These are phyloP conservation scores for Eupeodes luniger DNA, from an alignment of 2,888 invertebrate species.

Conservation along the genomic window DNA sequence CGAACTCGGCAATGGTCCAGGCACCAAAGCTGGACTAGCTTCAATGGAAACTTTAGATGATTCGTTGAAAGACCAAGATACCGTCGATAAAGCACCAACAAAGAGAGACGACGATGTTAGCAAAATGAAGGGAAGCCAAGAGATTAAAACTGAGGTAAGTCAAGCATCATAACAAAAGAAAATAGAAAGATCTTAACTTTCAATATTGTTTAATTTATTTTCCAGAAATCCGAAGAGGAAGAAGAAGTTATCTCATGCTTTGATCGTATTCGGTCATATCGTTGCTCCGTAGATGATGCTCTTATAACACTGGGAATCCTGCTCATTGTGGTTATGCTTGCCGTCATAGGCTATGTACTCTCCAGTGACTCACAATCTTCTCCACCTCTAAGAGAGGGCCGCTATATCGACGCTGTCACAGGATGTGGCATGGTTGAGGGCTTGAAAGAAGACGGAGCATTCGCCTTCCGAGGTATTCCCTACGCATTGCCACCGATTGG, in stretches of 20 bases:
- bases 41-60: slow-evolving; percentile 93
- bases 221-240: slow-evolving; percentile 81
- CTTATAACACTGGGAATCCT: slow-evolving; percentile 86
- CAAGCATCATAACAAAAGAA: too few relatives aligned
- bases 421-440: slow-evolving; percentile 93
- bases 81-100: slow-evolving; percentile 84
- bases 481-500: slow-evolving; percentile 90
- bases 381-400: slow-evolving; percentile 89
- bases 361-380: slow-evolving; percentile 86
- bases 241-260: slow-evolving; percentile 84
- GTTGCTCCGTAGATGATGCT: slow-evolving; percentile 87
- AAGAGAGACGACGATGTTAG: slow-evolving; percentile 88
- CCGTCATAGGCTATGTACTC: slow-evolving; percentile 88
- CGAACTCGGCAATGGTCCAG: slow-evolving; percentile 85
- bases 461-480: slow-evolving; percentile 92
- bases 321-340: slow-evolving; percentile 86
- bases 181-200: neutral
- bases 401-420: slow-evolving; percentile 89
- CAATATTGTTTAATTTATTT: neutral
- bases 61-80: slow-evolving; percentile 87
- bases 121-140: slow-evolving; percentile 86
- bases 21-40: slow-evolving; percentile 89
- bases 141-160: slow-evolving; percentile 83
- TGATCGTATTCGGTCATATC: slow-evolving; percentile 87
- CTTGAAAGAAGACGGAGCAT: slow-evolving; percentile 90